Evolutionary conservation across 2,797 vertebrate species (phyloP), one percentile per base, ranked within the genome.

Genomic region (Takifugu ocellatus): DNA sequence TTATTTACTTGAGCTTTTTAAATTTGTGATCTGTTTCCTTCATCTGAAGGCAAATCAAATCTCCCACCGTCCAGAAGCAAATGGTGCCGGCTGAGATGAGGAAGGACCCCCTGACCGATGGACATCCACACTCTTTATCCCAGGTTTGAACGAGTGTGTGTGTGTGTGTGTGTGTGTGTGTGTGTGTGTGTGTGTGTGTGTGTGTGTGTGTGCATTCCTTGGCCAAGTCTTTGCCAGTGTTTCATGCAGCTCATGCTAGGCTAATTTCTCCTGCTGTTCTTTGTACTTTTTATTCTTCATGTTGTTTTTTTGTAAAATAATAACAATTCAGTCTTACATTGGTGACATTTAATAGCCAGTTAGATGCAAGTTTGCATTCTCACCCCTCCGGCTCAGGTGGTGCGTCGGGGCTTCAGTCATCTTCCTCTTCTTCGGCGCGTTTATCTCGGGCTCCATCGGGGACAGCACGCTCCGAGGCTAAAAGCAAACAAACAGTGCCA

Each of bases 21-120:
- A 17, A n/a, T 46, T n/a, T 46, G 10, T 43, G 6, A 7, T 46
- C 15, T 46, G 16, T 46, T 46, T n/a, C 10, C 27, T 78, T 46
- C 61, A 1, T 77, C 53, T 75, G n/a, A 81, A 90, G 89, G 75
- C 83, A 89, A 83, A 76, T 87, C 62, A 88, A 81, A 66, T 85
- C 83, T 57, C 87, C 89, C 6, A 85, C 81, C 70, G 75, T 89
- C 73, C 88, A 85, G 77, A 88, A 87, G 78, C 88, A 89, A 69
- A 76, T 44, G 17, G 50, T 86, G 48, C 59, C 69, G 0, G 61
- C 60, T 51, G 87, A 88, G 65, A 66, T 80, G 72, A 86, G 80
- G 75, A 86, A 75, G 67, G 87, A 88, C 31, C 59, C 24, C 27
- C 44, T 81, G 49, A 60, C 56, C 17, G 88, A 90, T 24, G 84